These are phyloP conservation scores for Malacoraja senta DNA, from an alignment of 2,797 vertebrate genomes.

Conservation along the genomic window DNA sequence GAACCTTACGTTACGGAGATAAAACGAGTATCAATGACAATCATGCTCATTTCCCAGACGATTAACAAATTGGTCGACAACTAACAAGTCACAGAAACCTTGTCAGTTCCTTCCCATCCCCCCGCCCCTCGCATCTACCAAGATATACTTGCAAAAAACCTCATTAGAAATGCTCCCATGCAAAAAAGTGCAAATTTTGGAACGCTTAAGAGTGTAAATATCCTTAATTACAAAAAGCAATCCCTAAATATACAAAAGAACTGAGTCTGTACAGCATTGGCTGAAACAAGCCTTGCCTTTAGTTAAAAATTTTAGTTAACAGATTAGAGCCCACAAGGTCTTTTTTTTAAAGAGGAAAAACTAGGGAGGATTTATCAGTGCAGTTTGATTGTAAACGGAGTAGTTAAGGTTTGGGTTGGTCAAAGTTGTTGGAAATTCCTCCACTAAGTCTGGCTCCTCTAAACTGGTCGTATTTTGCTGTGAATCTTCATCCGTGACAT, in stretches of 20 bases:
- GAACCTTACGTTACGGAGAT: neutral
- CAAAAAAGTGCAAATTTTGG: slow-evolving; percentile 19
- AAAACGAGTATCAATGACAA: neutral
- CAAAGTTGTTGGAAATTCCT: neutral
- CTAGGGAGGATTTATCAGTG: neutral
- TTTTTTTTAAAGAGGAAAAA: neutral
- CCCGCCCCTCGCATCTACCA: neutral
- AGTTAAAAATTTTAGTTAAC: neutral
- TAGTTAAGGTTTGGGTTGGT: neutral
- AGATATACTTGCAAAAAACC: slow-evolving; percentile 16
- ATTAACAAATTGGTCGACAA: neutral
- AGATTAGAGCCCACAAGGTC: neutral
- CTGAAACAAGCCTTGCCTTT: neutral
- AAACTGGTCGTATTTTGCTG: neutral
- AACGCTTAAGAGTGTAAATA: neutral
- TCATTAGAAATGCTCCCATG: slow-evolving; percentile 5
- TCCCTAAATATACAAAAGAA: slow-evolving; percentile 29
- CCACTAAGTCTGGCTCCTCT: neutral
- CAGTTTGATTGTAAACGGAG: neutral
- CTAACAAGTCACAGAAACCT: neutral
- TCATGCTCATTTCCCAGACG: neutral
- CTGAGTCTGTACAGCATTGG: neutral
- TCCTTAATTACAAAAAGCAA: slow-evolving; percentile 23
- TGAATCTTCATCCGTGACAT: neutral
- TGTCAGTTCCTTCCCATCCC: neutral